A percentile compares a stretch with the other conserved stretches of the same genome.
Evolutionary conservation across 2,797 vertebrate genomes (phyloP).

Genomic region (Lagocephalus sceleratus): DNA sequence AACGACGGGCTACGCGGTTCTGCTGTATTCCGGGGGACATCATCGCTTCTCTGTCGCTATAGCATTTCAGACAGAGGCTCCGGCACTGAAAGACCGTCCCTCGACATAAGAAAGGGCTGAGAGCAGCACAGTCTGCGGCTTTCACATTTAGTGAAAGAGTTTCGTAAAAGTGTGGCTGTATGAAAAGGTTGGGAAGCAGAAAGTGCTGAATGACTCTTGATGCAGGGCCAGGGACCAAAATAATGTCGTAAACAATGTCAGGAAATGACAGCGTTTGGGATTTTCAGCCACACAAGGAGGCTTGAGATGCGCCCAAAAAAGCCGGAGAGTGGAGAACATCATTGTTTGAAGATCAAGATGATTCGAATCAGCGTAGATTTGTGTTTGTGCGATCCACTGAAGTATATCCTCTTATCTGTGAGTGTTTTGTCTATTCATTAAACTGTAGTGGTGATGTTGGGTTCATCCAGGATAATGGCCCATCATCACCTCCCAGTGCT

Average conservation of each 20-base stretch:
- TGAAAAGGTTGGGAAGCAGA: constrained; percentile 46
- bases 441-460: constrained; percentile 20
- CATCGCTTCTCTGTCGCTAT: constrained; percentile 27
- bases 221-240: constrained; percentile 53
- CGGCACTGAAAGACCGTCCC: constrained; percentile 40
- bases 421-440: constrained; percentile 37
- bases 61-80: constrained; percentile 32
- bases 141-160: constrained; percentile 37
- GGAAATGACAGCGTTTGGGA: constrained; percentile 47
- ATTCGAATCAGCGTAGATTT: constrained; percentile 28
- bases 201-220: constrained; percentile 50
- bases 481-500: constrained; percentile 16
- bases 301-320: constrained; percentile 29
- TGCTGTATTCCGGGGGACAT: constrained; percentile 48
- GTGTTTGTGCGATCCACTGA: constrained; percentile 23
- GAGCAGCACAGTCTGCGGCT: constrained; percentile 44
- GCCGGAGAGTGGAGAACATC: constrained; percentile 19
- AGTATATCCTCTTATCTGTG: constrained; percentile 17
- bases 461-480: constrained; percentile 25
- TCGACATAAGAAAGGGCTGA: constrained; percentile 39
- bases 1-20: constrained; percentile 49
- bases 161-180: constrained; percentile 31
- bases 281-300: constrained; percentile 46
- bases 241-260: constrained; percentile 55
- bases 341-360: constrained; percentile 41